Conservation (phyloP, 1,140 invertebrate genomes). For the Trachymyrmex septentrionalis region DNA sequence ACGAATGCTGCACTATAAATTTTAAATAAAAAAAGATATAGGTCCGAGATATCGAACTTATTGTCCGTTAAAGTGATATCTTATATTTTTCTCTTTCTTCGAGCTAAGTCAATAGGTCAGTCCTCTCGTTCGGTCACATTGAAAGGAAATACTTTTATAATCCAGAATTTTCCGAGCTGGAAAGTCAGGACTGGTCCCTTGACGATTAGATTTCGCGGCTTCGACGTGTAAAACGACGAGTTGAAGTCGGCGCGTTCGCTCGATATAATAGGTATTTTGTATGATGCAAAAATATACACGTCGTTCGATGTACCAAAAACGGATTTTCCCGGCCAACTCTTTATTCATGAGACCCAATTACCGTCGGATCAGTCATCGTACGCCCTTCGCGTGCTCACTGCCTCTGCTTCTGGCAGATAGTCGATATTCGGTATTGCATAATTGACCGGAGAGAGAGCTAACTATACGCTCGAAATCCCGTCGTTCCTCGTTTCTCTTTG, state of each 20-base stretch:
- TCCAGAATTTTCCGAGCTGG: not conserved
- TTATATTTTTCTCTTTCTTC: conserved; percentile 2
- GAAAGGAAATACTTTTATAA: conserved; percentile 18
- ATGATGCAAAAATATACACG: conserved; percentile 52
- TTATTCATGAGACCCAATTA: conserved; percentile 69
- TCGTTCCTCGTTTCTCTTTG: conserved; percentile 46
- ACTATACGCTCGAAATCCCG: conserved; percentile 32
- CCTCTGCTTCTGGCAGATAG: conserved; percentile 68
- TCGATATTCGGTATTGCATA: conserved; percentile 72
- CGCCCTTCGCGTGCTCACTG: conserved; percentile 27
- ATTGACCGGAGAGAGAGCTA: conserved; percentile 58
- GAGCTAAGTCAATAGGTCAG: conserved; percentile 1
- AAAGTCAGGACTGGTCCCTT: conserved; percentile 27
- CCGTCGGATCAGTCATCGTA: conserved; percentile 58
- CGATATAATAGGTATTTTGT: conserved; percentile 56
- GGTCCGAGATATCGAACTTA: not conserved
- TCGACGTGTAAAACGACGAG: conserved; percentile 33
- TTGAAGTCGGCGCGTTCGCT: conserved; percentile 12
- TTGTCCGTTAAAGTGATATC: conserved; percentile 3
- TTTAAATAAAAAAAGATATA: not conserved
- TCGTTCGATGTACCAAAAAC: conserved; percentile 48
- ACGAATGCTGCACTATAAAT: not conserved
- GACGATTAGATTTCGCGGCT: not conserved
- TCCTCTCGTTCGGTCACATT: conserved; percentile 13
- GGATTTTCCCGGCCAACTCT: conserved; percentile 46